A percentile compares a stretch with the other conserved stretches of the same genome.
Evolutionary conservation across 1,140 invertebrate genomes (phyloP).

Genomic region (Drosophila melanogaster): DNA sequence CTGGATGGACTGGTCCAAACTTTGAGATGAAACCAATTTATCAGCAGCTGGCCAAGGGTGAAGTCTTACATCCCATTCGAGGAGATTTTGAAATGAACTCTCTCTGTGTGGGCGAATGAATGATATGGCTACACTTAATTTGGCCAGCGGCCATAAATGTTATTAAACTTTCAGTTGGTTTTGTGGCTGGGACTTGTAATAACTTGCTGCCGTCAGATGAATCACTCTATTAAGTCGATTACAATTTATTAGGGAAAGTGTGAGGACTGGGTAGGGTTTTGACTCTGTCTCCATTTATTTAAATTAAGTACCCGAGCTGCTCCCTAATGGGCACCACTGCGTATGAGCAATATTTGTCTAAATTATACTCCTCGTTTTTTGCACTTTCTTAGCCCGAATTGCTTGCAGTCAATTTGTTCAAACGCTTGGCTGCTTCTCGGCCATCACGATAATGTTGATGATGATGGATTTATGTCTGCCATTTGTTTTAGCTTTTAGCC

Average conservation of each 20-base stretch:
- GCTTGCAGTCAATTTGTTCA: constrained; percentile 59
- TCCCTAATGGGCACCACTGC: constrained; percentile 46
- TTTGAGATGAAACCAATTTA: constrained; percentile 49
- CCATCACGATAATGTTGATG: constrained; percentile 41
- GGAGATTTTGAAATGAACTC: neutral
- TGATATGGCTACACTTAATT: neutral
- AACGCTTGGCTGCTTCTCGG: constrained; percentile 25
- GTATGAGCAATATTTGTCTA: constrained; percentile 62
- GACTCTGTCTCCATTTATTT: constrained; percentile 49
- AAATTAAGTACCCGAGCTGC: constrained; percentile 36
- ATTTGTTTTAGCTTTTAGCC: constrained; percentile 48
- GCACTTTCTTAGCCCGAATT: constrained; percentile 51
- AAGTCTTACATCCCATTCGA: neutral
- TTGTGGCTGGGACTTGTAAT: constrained; percentile 19
- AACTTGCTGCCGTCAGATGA: constrained; percentile 24
- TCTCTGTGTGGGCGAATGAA: neutral
- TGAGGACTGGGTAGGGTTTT: too few species aligned
- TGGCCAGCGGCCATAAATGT: constrained; percentile 4
- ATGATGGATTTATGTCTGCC: constrained; percentile 67
- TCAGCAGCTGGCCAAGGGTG: neutral
- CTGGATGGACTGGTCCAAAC: constrained; percentile 12
- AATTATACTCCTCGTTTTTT: constrained; percentile 29
- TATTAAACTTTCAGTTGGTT: constrained; percentile 11
- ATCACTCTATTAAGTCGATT: constrained; percentile 54
- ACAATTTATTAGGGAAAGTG: constrained; percentile 25